Evolutionary conservation across 2,888 invertebrate species (phyloP), one percentile per base, ranked within the genome.

Genomic region (Epinotia brunnichana): DNA sequence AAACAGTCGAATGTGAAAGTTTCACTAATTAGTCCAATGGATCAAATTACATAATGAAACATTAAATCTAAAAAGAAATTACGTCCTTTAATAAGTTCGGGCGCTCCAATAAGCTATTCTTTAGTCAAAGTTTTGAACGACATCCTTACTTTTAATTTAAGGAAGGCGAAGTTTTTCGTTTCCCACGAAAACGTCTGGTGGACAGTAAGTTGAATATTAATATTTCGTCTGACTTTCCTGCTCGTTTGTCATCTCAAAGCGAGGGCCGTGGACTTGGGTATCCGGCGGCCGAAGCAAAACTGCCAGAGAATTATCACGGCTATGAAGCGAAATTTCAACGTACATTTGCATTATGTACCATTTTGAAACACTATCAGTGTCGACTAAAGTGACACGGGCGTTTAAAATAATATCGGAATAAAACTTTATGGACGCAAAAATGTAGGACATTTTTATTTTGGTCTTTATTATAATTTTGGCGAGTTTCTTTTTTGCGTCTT

Each of bases 131-230:
- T 83, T 83, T 77, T 51, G 74, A 76, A 69, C 73, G 77, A 76
- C 76, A 77, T 78, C 77, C 79, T 53, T 59, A 59, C 57, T 83
- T 83, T 83, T 81, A 81, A 83, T 83, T 82, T 82, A 76, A 74
- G 74, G 41, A 68, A 69, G 75, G 71, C 67, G 70, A 48, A 71
- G 81, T 82, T 81, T 71, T 76, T 76, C 78, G 60, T 73, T 81
- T 81, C 79, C 76, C 79, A 74, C 74, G 63, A 54, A 61, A 76
- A 73, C 77, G 75, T 76, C 78, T 74, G 71, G 69, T 70, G 78
- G 79, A 78, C 78, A 76, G 78, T 78, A 79, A 82, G 78, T 83
- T 80, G 82, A 83, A 84, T 84, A 83, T 83, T 82, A 84, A 85
- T 81, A 81, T 79, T 82, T 81, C 77, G 76, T 78, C 76, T 77